These are phyloP conservation scores for Mionectes olivaceus DNA, from an alignment of 2,797 vertebrate genomes.

Conservation along the genomic window DNA sequence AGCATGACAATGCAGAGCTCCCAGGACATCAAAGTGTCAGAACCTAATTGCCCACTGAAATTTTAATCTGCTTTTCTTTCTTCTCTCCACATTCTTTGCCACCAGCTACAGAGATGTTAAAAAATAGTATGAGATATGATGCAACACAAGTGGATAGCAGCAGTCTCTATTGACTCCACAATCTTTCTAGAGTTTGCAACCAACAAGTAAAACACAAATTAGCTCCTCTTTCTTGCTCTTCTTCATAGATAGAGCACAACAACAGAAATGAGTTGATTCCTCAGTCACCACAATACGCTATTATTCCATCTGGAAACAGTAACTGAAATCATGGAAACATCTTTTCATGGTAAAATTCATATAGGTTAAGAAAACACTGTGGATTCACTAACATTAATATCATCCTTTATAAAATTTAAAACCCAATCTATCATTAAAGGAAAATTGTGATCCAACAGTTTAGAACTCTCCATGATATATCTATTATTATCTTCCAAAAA, in stretches of 20 bases:
- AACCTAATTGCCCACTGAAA: not conserved
- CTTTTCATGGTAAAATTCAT: not conserved
- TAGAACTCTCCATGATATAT: not conserved
- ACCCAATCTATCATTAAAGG: not conserved
- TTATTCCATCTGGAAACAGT: not conserved
- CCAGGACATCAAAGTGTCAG: not conserved
- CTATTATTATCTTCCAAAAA: not conserved
- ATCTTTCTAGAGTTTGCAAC: conserved; percentile 30
- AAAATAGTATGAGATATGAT: conserved; percentile 41
- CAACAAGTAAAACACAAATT: conserved; percentile 34
- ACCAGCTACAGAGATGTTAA: conserved; percentile 7
- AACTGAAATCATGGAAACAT: not conserved
- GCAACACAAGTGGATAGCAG: conserved; percentile 46
- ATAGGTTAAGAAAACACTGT: not conserved
- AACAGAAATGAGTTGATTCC: conserved; percentile 25
- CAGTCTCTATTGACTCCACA: conserved; percentile 33
- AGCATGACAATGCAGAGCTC: not conserved
- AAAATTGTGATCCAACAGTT: not conserved
- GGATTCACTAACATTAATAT: not conserved
- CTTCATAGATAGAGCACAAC: not conserved
- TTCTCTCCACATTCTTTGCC: not conserved
- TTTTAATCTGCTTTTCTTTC: not conserved
- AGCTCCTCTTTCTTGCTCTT: conserved; percentile 19
- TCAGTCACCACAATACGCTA: not conserved
- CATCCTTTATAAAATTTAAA: not conserved